These are phyloP conservation scores for Cirrhinus mrigala DNA, from an alignment of 2,797 vertebrate genomes.

Conservation along the genomic window DNA sequence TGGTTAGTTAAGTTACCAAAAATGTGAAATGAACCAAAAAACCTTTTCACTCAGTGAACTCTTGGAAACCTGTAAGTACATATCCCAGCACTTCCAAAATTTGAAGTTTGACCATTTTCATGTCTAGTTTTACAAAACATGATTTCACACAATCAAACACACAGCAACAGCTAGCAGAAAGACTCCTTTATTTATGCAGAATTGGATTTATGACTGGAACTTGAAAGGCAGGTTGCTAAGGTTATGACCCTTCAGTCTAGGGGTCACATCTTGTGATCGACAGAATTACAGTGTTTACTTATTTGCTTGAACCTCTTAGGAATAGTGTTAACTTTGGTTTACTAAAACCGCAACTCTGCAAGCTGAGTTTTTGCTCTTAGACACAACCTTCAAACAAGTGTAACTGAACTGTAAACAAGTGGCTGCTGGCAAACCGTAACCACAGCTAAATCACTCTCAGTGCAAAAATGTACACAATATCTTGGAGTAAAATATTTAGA, in stretches of 20 bases:
- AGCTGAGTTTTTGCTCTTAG: neutral
- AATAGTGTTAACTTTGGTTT: neutral
- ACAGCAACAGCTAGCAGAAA: neutral
- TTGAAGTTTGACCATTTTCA: neutral
- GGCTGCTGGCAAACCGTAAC: no score
- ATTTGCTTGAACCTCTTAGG: neutral
- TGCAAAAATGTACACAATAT: no score
- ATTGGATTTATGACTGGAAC: neutral
- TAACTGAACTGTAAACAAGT: neutral
- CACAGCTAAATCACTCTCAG: neutral
- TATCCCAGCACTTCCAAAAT: neutral
- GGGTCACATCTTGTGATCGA: neutral
- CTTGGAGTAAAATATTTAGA: slow-evolving; percentile 6
- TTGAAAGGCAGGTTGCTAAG: neutral
- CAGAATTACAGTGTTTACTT: neutral
- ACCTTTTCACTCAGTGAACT: no score
- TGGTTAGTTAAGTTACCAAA: no score
- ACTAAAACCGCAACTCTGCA: neutral
- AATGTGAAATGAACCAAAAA: neutral
- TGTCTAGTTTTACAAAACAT: neutral
- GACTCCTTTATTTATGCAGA: neutral
- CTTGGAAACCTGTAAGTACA: no score
- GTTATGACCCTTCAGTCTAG: neutral
- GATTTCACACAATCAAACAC: neutral
- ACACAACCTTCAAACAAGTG: neutral